These are phyloP conservation scores for Cairina moschata DNA, from an alignment of 2,113 vertebrate genomes.

Conservation along the genomic window DNA sequence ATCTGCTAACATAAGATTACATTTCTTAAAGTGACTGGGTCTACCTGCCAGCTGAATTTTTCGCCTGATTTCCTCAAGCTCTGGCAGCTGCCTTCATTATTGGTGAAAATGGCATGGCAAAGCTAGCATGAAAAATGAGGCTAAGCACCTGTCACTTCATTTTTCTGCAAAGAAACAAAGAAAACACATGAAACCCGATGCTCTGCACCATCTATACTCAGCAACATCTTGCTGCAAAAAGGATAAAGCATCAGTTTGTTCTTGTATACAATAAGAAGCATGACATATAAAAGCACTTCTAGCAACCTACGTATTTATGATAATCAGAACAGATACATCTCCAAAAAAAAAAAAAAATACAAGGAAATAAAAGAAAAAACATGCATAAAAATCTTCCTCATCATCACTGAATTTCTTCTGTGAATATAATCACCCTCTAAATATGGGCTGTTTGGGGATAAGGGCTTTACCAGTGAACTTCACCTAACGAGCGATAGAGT, in stretches of 20 bases:
- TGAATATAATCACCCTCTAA: not conserved
- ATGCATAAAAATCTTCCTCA: not conserved
- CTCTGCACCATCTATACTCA: conserved; percentile 29
- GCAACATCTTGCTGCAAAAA: conserved; percentile 40
- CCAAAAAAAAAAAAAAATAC: not conserved
- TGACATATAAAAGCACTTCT: conserved; percentile 6
- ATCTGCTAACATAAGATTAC: conserved; percentile 74
- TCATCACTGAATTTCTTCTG: not conserved
- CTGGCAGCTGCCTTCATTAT: conserved; percentile 72
- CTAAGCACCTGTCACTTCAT: conserved; percentile 71
- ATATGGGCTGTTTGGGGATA: not conserved
- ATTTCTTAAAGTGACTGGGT: conserved; percentile 70
- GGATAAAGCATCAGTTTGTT: conserved; percentile 15
- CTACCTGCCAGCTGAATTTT: conserved; percentile 76
- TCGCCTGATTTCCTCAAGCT: conserved; percentile 68
- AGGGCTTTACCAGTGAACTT: not conserved
- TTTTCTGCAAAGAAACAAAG: conserved; percentile 69
- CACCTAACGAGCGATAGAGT: not conserved
- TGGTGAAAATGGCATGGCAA: conserved; percentile 68
- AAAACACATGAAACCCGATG: conserved; percentile 37
- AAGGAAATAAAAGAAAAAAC: not conserved
- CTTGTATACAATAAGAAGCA: not conserved
- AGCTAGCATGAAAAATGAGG: conserved; percentile 72
- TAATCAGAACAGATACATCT: conserved; percentile 27
- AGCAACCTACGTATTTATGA: conserved; percentile 33